Evolutionary conservation across 2,113 vertebrate genomes (phyloP), one percentile per base, ranked within the genome.

Genomic region (Python bivittatus): DNA sequence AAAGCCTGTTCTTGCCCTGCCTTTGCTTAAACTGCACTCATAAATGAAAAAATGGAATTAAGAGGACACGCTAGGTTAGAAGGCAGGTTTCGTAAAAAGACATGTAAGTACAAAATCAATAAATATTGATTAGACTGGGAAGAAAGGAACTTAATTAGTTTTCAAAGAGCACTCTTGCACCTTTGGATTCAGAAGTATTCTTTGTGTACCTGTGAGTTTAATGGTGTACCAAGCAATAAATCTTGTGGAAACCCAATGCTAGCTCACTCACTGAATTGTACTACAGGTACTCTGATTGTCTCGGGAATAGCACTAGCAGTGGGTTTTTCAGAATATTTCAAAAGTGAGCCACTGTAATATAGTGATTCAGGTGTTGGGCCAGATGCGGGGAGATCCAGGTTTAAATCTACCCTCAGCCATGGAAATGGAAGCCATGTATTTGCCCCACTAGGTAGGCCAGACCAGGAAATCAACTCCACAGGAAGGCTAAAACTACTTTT

Each of bases 1-100:
- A 27, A 1, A 53, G 9, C 33, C 17, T 86, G 0, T 0, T 0
- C 44, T 44, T 44, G 44, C 44, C 44, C 44, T 44, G 5, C 44
- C 44, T 44, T 44, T 44, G 5, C 44, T 44, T 44, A 44, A 44
- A 44, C 44, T 44, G 44, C 44, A 44, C 44, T 53, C 6, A 33
- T 88, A 87, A 94, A 42, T 0, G 7, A 58, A 64, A 54, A 88
- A 88, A 27, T 1, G 23, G 6, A 91, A 25, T 79, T 6, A 8
- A 48, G 33, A 42, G 17, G 20, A 1, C 22, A 42, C 3, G 23
- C 20, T 48, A 13, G 1, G 7, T 53, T 52, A 15, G 56, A 84
- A 38, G 20, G 15, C 25, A 8, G 42, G 64, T n/a, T 84, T 12
- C 42, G 38, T 33, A 52, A 20, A 15, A 60, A 85, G 13, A 86